Evolutionary conservation across 2,888 invertebrate genomes (phyloP), one percentile per base, ranked within the genome.

Genomic region (Spatulosminthurus flaviceps): DNA sequence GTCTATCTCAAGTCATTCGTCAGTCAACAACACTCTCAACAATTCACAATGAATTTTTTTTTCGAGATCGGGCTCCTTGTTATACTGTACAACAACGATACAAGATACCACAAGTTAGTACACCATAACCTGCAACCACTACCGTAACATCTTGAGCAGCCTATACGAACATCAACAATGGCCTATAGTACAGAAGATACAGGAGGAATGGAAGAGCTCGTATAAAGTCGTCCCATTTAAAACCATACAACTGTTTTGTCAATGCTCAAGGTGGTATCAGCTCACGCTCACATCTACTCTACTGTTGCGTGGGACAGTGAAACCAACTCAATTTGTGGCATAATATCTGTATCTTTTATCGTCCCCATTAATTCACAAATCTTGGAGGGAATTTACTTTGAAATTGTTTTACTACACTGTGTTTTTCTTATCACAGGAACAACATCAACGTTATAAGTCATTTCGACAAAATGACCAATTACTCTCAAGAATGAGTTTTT

Each of bases 241-340:
- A 9, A 34, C 34, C 34, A 34, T 34, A 34, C 9, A 34, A 34
- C 9, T 4, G 34, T 34, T 34, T 9, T 51, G 51, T 51, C 51
- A 51, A 51, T n/a, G 51, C 51, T 16, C 19, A 51, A 51, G 16
- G 51, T 51, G 16, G n/a, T n/a, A n/a, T n/a, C n/a, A n/a, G n/a
- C n/a, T 51, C 16, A 51, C 5, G n/a, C 16, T n/a, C 16, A 51
- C 4, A 13, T 51, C 51, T 11, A 19, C 5, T 51, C 51, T 51
- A 13, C 16, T 51, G 51, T 19, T 51, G n/a, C 51, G n/a, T 51
- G 51, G 51, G 51, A 51, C 51, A 51, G 51, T 51, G 51, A 51
- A 51, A 51, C 51, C 51, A 51, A 51, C n/a, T 51, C 51, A 16
- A 51, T 51, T 51, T 51, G 51, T 16, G 51, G 51, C n/a, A 34